These are phyloP conservation scores for Cairina moschata DNA, from an alignment of 2,113 vertebrate species.

Conservation along the genomic window DNA sequence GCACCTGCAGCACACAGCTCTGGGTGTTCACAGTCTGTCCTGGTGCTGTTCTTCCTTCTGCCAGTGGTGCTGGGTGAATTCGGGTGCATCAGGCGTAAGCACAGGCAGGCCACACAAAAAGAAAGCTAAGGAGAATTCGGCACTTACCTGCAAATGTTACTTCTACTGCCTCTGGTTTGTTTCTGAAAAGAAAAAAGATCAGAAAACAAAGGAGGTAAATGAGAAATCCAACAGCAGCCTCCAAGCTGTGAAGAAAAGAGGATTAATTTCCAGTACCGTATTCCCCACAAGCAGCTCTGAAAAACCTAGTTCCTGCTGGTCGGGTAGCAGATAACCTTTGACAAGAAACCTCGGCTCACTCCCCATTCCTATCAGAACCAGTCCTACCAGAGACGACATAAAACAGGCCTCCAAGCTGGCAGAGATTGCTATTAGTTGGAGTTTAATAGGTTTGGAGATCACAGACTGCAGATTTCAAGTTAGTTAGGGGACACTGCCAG, in stretches of 20 bases:
- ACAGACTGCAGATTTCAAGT: background rate
- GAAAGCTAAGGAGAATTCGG: background rate
- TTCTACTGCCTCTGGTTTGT: constrained; percentile 97
- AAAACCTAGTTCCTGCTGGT: background rate
- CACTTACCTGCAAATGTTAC: constrained; percentile 97
- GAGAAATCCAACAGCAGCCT: background rate
- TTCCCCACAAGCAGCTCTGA: constrained; percentile 12
- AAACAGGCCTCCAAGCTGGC: background rate
- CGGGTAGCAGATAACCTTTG: background rate
- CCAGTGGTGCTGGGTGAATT: background rate
- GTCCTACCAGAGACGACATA: background rate
- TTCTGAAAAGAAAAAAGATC: constrained; percentile 77
- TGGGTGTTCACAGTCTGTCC: background rate
- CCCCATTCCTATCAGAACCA: background rate
- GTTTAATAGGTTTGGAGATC: background rate
- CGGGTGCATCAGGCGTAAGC: accelerated
- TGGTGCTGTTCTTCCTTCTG: accelerated
- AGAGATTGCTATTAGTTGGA: background rate
- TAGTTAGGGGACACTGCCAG: background rate
- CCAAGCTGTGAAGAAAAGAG: constrained; percentile 29
- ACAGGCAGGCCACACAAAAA: background rate
- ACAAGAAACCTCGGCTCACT: background rate
- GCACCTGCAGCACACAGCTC: background rate
- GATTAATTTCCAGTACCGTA: background rate
- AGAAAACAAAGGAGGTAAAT: constrained; percentile 29